A percentile compares a stretch with the other conserved stretches of the same genome.
Evolutionary conservation across 2,888 invertebrate genomes (phyloP).

Genomic region (Thysanoteuthis rhombus): DNA sequence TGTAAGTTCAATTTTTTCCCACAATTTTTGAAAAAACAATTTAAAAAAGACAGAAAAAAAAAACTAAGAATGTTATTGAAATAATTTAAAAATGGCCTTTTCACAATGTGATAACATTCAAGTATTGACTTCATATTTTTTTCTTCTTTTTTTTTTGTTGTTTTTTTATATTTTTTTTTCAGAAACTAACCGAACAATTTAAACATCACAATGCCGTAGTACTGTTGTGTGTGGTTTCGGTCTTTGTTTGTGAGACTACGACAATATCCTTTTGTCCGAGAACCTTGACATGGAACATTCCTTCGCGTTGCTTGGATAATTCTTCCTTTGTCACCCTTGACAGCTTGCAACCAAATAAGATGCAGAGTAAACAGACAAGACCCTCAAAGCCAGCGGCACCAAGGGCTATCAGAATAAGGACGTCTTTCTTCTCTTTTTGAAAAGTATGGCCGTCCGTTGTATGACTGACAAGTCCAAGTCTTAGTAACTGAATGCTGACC

Average conservation of each 20-base stretch:
- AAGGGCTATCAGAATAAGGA: slow-evolving; percentile 64
- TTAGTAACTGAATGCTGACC: slow-evolving; percentile 68
- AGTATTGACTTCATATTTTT: background rate
- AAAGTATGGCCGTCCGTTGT: slow-evolving; percentile 68
- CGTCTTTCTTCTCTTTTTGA: slow-evolving; percentile 66
- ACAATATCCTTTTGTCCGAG: slow-evolving; percentile 68
- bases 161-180: background rate
- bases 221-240: slow-evolving; percentile 47
- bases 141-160: background rate
- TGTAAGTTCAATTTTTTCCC: background rate
- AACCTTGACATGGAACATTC: slow-evolving; percentile 68
- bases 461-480: slow-evolving; percentile 68
- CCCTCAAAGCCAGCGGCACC: slow-evolving; percentile 63
- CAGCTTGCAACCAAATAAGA: slow-evolving; percentile 64
- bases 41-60: background rate
- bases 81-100: background rate
- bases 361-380: slow-evolving; percentile 65
- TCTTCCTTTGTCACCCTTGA: slow-evolving; percentile 67
- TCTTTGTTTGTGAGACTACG: slow-evolving; percentile 58
- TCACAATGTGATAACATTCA: background rate
- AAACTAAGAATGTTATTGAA: background rate
- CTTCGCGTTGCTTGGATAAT: slow-evolving; percentile 64
- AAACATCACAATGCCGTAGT: slow-evolving; percentile 39
- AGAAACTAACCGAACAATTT: background rate
- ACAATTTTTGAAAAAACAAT: background rate